phyloP scores from a whole-genome alignment of 2,888 invertebrate species.

The Epinotia ramella region DNA sequence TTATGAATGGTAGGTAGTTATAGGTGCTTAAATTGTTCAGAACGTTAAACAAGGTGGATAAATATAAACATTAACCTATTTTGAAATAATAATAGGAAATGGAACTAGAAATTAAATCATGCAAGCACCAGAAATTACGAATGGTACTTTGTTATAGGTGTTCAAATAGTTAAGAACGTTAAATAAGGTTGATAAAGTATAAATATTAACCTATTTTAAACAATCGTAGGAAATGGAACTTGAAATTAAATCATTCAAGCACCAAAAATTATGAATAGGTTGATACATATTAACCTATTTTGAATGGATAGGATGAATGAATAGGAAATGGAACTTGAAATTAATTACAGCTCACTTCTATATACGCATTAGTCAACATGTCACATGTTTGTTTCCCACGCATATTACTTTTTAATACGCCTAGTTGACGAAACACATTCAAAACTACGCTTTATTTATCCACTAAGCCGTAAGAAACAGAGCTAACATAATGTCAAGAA shows the following conservation, averaged over 20 bases:
- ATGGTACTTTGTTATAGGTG: too few relatives aligned
- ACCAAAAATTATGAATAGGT: too few relatives aligned
- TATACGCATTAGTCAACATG: slow-evolving; percentile 25
- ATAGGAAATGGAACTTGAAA: slow-evolving; percentile 12
- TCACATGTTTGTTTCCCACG: slow-evolving; percentile 35
- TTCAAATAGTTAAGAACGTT: too few relatives aligned
- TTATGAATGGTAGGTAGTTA: not conserved
- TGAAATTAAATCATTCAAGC: too few relatives aligned
- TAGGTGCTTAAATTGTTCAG: too few relatives aligned
- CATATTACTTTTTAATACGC: slow-evolving; percentile 35
- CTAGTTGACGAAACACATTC: slow-evolving; percentile 11
- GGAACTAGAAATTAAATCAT: too few relatives aligned
- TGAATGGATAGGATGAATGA: too few relatives aligned
- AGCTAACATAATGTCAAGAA: slow-evolving; percentile 3
- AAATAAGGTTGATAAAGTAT: too few relatives aligned
- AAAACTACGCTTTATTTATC: slow-evolving; percentile 27
- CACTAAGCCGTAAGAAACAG: slow-evolving; percentile 16
- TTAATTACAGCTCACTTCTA: slow-evolving; percentile 22
- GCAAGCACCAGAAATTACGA: not conserved
- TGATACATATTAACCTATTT: not conserved
- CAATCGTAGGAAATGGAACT: too few relatives aligned
- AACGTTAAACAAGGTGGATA: not conserved
- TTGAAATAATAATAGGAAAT: too few relatives aligned
- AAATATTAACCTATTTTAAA: too few relatives aligned
- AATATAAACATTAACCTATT: not conserved